Base-by-base conservation (phyloP, 2,113 vertebrate species). In the Eulacestoma nigropectus region DNA sequence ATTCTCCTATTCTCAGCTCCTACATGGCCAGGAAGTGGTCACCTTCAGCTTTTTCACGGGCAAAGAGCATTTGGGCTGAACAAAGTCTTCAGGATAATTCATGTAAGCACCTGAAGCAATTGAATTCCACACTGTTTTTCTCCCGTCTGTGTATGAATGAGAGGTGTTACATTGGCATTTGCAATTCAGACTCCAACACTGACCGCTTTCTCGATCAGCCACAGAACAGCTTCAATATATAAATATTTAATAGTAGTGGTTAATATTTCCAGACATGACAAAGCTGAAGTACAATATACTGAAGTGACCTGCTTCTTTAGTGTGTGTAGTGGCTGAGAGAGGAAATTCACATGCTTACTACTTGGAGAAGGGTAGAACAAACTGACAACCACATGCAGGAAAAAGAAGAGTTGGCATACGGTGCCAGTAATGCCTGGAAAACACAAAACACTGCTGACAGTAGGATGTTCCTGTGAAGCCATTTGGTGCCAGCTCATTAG, bases 401-500 rank as follows among this genome's bases (percentile, higher is more conserved):
- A 29, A 32, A 33, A 80, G 79, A 89, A 67, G 69, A 85, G 93
- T 72, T 12, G 9, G 89, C 56, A 39, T n/a, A 91, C 77, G 76
- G 50, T 84, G 78, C 76, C 5, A 2, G 49, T 68, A 80, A 62
- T 76, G 41, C 94, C 56, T 96, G 84, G 89, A 95, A 97, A 97
- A 89, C 79, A 77, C 53, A 95, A 97, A 96, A 87, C 81, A 75
- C 47, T 69, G 23, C 87, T 91, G 84, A 75, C 41, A 92, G 63
- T 35, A 88, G 76, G 85, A 90, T 94, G 88, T 87, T 95, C 81
- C 82, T 27, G 4, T 83, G 87, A 94, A 97, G 64, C 79, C 72
- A 90, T 87, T 96, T 78, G 82, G 70, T 91, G 69, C 95, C 94
- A 97, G 96, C 88, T 97, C 97, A 93, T 97, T 95, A 97, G 89